Base-by-base conservation (phyloP, 2,888 invertebrate genomes). In the Pegoplata infirma region DNA sequence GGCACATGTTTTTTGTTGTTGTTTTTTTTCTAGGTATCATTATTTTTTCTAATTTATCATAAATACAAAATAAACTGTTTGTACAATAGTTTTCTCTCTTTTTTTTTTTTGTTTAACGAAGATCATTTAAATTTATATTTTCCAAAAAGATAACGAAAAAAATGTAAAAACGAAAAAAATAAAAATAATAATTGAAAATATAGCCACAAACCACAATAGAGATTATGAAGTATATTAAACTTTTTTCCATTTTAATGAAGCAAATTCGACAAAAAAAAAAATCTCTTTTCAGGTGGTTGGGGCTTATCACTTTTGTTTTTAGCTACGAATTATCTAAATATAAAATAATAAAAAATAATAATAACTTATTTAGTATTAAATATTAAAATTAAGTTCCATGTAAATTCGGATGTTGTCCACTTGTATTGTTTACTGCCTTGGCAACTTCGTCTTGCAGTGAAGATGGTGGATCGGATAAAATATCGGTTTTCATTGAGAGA, bases 401-500 rank as follows among this genome's bases (percentile, higher is more conserved):
- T 68, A 89, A 83, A 82, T 89, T 89, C 36, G 89, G 89, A 85
- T 89, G 89, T 71, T 89, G 86, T 3, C 88, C 86, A 82, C 81
- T 85, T 73, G 82, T 84, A 84, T 87, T 87, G 73, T 87, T 86
- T 80, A 94, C 94, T 19, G 97, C 95, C 85, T 94, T 93, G 67
- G 94, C 92, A 17, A 97, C 97, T 91, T 98, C 98, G 76, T 97
- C 96, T 8, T 97, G 96, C 85, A 98, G 91, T 72, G 94, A 93
- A 87, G 94, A 94, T 36, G 90, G 90, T 10, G 98, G 98, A 87
- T 96, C 95, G 51, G 96, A 94, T 84, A 98, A 91, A 85, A 98
- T 97, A 86, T 97, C 97, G 56, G 98, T 98, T 81, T 94, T 94
- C 84, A 96, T 98, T 89, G 97, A 96, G 84, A 98, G 91, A 88